These are phyloP conservation scores for Drosophila kohkoa DNA, from an alignment of 1,140 invertebrate species.

Conservation along the genomic window DNA sequence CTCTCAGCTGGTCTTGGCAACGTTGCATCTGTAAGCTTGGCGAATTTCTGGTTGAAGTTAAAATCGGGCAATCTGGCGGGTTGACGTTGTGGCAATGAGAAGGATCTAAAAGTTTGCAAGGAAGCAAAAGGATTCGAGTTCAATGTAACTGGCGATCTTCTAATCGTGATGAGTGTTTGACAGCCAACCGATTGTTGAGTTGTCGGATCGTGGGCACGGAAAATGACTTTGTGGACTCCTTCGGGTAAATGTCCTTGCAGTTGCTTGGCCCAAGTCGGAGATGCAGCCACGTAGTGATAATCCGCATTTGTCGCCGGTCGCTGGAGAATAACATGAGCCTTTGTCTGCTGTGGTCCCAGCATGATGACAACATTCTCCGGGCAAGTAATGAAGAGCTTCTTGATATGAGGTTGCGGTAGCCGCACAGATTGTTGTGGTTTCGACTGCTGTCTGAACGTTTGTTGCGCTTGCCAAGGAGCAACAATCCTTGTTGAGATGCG, in stretches of 20 bases:
- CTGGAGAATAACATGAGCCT: constrained; percentile 87
- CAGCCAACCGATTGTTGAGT: constrained; percentile 87
- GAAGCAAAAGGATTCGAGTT: not conserved
- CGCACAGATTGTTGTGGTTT: too few species aligned
- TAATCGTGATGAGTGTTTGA: constrained; percentile 88
- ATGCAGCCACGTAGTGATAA: constrained; percentile 88
- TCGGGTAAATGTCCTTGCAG: constrained; percentile 86
- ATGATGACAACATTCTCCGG: constrained; percentile 87
- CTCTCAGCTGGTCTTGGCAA: constrained; percentile 12
- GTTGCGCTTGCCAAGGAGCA: constrained; percentile 10
- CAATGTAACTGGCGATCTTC: constrained; percentile 79
- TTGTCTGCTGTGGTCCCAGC: constrained; percentile 86
- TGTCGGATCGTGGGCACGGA: constrained; percentile 87
- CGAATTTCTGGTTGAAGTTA: not conserved
- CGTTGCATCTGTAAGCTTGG: not conserved
- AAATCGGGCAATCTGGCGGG: constrained; percentile 7
- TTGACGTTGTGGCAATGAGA: too few species aligned
- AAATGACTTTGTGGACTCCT: constrained; percentile 87
- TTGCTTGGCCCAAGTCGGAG: constrained; percentile 88
- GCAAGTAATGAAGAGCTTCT: constrained; percentile 88
- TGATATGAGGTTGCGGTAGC: constrained; percentile 40
- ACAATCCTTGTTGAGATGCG: not conserved
- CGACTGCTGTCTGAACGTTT: constrained; percentile 2
- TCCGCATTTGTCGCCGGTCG: constrained; percentile 89
- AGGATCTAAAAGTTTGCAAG: not conserved